Evolutionary conservation across 2,888 invertebrate species (phyloP), one percentile per base, ranked within the genome.

Genomic region (Acanthoscelides obtectus): DNA sequence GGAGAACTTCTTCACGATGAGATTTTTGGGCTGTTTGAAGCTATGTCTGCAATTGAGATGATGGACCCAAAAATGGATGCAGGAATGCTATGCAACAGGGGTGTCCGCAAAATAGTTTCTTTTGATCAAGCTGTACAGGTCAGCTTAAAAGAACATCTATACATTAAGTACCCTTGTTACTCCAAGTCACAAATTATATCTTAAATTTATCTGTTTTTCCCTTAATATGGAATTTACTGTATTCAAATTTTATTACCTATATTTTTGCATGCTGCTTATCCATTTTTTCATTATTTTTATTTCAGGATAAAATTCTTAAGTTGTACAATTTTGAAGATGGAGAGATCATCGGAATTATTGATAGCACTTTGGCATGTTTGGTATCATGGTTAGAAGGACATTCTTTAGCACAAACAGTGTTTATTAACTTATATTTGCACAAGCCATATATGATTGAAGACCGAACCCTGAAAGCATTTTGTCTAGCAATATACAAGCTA

Each of bases 11-110:
- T 97, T 6, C 97, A 98, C 81, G 97, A 98, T 88, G 93, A 94
- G 70, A 86, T 94, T 21, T 96, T 94, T 87, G 96, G 97, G 2
- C 87, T 99, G 64, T 97, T 97, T 86, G 99, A 99, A 85, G 99
- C 98, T 0, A 99, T 99, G 99, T 98, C 98, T 0, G 99, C 99
- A 0, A 99, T 99, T 80, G 99, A 99, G 86, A 97, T 99, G 95
- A 99, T 99, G 99, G 99, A 99, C 84, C 98, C 99, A 0, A 99
- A 99, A 88, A 99, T 99, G 99, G 99, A 99, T 88, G 97, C 98
- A 0, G 99, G 99, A 5, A 98, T 99, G 97, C 87, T 95, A 76
- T 97, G 97, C 83, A 97, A 97, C 83, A 89, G 96, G 76, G 94
- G 94, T 19, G 92, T 91, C 80, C 91, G 94, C 72, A 94, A 94